Evolutionary conservation across 2,888 invertebrate genomes (phyloP).

Genomic region (Heteropelma amictum): DNA sequence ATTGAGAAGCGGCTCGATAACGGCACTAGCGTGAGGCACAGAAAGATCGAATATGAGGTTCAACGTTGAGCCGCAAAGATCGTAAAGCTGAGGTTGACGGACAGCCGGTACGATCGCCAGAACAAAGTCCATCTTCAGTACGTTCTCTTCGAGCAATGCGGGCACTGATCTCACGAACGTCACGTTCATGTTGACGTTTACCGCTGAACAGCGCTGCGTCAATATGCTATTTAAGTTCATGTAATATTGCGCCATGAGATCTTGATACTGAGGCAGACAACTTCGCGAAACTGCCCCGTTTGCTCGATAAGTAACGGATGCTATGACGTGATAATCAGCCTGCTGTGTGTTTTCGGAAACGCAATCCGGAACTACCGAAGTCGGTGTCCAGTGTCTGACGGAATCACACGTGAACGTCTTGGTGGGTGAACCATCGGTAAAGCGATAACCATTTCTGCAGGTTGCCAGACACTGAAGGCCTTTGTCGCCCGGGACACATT

Average conservation of each 20-base stretch:
- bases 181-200: slow-evolving; percentile 96
- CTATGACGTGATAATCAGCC: slow-evolving; percentile 95
- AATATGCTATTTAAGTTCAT: slow-evolving; percentile 88
- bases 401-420: slow-evolving; percentile 92
- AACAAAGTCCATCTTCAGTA: slow-evolving; percentile 93
- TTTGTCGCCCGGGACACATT: slow-evolving; percentile 90
- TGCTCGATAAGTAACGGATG: slow-evolving; percentile 91
- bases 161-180: slow-evolving; percentile 91
- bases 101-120: slow-evolving; percentile 92
- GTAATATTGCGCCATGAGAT: slow-evolving; percentile 89
- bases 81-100: slow-evolving; percentile 94
- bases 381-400: slow-evolving; percentile 90
- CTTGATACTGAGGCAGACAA: slow-evolving; percentile 92
- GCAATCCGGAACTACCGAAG: slow-evolving; percentile 95
- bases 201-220: slow-evolving; percentile 95
- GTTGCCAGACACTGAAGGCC: slow-evolving; percentile 94
- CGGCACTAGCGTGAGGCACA: slow-evolving; percentile 93
- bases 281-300: slow-evolving; percentile 92
- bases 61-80: slow-evolving; percentile 95
- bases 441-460: slow-evolving; percentile 92
- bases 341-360: slow-evolving; percentile 97
- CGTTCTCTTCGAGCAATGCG: slow-evolving; percentile 90
- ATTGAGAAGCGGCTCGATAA: slow-evolving; percentile 92
- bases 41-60: slow-evolving; percentile 96
- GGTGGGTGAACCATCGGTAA: slow-evolving; percentile 92